Evolutionary conservation across 2,113 vertebrate species (phyloP).

Genomic region (Bubo blakistoni): DNA sequence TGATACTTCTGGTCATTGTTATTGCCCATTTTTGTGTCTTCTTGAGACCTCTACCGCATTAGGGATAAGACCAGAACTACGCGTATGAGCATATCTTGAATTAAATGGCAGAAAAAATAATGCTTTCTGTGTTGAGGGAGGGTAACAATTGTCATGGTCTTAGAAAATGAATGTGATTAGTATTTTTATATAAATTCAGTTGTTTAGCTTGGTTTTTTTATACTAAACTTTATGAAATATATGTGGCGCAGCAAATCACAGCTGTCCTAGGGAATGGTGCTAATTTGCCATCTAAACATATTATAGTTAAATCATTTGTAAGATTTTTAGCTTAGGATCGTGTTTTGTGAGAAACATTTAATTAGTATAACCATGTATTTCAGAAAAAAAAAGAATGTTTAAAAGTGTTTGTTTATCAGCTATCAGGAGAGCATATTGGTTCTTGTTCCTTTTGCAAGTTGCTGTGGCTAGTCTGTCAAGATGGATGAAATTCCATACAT

Average conservation of each 20-base stretch:
- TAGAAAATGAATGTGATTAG: background rate
- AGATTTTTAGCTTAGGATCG: background rate
- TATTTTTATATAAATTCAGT: background rate
- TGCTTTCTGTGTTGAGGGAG: background rate
- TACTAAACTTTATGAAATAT: background rate
- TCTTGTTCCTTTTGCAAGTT: background rate
- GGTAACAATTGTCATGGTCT: background rate
- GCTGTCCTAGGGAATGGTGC: background rate
- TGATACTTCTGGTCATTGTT: background rate
- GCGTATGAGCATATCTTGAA: background rate
- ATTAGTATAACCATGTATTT: background rate
- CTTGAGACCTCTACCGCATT: background rate
- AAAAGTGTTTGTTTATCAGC: background rate
- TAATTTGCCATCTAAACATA: background rate
- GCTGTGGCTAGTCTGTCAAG: background rate
- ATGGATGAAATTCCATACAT: background rate
- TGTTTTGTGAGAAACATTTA: background rate
- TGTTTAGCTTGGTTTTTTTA: background rate
- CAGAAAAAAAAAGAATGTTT: background rate
- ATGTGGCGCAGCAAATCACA: background rate
- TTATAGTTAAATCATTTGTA: background rate
- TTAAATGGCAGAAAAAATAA: background rate
- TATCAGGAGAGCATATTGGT: background rate
- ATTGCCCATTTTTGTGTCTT: background rate
- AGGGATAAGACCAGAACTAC: background rate